Percentiles rank a stretch among this genome's conserved stretches.
Conservation (phyloP, 2,113 vertebrate genomes). For the Sapajus apella region DNA sequence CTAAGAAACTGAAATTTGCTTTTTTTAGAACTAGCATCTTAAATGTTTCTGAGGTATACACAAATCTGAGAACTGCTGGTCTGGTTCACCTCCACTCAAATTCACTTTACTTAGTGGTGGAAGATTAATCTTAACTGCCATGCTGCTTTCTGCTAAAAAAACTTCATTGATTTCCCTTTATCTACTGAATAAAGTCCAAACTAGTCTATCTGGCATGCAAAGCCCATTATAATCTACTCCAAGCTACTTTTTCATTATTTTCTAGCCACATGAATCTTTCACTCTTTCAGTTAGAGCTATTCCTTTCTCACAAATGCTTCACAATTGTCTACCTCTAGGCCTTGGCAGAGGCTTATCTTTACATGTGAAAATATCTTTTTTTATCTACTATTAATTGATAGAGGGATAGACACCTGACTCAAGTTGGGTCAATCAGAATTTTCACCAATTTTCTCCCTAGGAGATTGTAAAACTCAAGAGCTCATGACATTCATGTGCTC, state of each 20-base stretch:
- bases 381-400: background rate
- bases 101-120: background rate
- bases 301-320: background rate
- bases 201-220: background rate
- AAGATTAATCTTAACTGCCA: background rate
- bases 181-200: conserved; percentile 1
- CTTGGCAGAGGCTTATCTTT: background rate
- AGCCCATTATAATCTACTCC: background rate
- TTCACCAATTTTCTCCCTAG: background rate
- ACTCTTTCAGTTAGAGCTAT: background rate
- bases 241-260: background rate
- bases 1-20: background rate
- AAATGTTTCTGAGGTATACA: background rate
- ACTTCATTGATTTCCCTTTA: background rate
- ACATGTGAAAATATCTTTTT: background rate
- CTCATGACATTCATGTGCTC: background rate
- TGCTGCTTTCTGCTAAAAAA: background rate
- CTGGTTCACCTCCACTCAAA: background rate
- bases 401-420: background rate
- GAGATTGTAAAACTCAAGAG: background rate
- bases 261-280: background rate
- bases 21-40: background rate
- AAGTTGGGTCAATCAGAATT: background rate
- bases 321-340: background rate
- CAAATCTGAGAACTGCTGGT: background rate